phyloP scores from a whole-genome alignment of 2,888 invertebrate species.

The Andrena chrysosceles region DNA sequence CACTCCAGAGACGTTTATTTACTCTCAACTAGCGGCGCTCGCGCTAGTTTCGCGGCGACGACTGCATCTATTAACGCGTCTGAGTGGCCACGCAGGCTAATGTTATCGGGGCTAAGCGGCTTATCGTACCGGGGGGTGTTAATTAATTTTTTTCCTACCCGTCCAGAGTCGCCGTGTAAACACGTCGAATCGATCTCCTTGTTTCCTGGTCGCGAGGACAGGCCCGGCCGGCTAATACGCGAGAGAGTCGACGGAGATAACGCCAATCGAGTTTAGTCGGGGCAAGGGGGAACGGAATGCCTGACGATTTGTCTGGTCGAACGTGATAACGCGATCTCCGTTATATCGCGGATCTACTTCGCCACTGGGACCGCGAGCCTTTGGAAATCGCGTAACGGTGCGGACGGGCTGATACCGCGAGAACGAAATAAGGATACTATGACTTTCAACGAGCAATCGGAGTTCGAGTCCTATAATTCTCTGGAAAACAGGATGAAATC shows the following conservation, averaged over 20 bases:
- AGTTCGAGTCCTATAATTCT: background rate
- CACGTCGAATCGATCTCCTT: constrained; percentile 55
- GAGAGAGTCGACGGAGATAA: constrained; percentile 32
- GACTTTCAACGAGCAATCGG: background rate
- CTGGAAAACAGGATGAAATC: background rate
- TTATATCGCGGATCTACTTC: constrained; percentile 24
- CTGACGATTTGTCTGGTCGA: constrained; percentile 28
- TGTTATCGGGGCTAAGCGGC: constrained; percentile 64
- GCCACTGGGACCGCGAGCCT: background rate
- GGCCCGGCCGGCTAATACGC: constrained; percentile 8
- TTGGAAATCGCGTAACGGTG: background rate
- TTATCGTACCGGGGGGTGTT: constrained; percentile 64
- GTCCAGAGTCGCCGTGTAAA: constrained; percentile 45
- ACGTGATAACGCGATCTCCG: constrained; percentile 40
- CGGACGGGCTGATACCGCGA: background rate
- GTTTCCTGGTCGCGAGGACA: constrained; percentile 40
- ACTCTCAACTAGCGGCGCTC: constrained; percentile 56
- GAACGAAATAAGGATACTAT: background rate
- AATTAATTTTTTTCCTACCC: constrained; percentile 63
- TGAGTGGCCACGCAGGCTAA: constrained; percentile 34
- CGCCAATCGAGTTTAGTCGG: constrained; percentile 33
- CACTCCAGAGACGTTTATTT: constrained; percentile 73
- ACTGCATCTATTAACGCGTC: constrained; percentile 68
- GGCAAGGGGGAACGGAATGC: constrained; percentile 29
- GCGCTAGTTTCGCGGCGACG: constrained; percentile 53